Evolutionary conservation across 2,888 invertebrate species (phyloP).

Genomic region (Danaus chrysippus): DNA sequence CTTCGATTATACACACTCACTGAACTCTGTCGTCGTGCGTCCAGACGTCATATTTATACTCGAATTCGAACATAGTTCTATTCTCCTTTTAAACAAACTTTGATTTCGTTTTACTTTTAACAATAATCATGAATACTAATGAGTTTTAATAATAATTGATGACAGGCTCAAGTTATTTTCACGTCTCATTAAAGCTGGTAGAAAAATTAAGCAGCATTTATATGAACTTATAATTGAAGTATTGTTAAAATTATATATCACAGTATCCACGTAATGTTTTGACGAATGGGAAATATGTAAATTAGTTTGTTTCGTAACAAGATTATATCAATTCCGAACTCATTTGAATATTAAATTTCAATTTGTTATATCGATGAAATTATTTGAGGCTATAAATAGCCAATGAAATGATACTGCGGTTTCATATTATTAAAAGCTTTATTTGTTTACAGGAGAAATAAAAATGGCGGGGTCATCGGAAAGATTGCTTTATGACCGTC

Average conservation of each 20-base stretch:
- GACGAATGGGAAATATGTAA: constrained; percentile 24
- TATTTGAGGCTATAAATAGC: constrained; percentile 7
- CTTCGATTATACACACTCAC: too few relatives aligned
- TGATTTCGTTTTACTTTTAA: too few relatives aligned
- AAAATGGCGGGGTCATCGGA: constrained; percentile 72
- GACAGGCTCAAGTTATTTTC: too few relatives aligned
- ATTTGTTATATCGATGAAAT: constrained; percentile 1
- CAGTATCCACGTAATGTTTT: constrained; percentile 16
- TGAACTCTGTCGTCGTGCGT: too few relatives aligned
- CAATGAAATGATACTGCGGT: neutral
- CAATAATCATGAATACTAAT: too few relatives aligned
- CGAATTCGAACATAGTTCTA: too few relatives aligned
- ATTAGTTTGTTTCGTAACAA: constrained; percentile 24
- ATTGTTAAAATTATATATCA: too few relatives aligned
- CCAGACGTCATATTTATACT: too few relatives aligned
- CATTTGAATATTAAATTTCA: constrained; percentile 23
- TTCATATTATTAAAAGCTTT: constrained; percentile 14
- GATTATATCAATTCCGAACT: constrained; percentile 23
- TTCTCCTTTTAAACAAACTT: too few relatives aligned
- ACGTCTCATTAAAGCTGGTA: too few relatives aligned
- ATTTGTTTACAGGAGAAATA: constrained; percentile 49
- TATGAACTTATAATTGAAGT: constrained; percentile 1
- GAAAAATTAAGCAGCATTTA: constrained; percentile 11
- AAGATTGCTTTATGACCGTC: constrained; percentile 62
- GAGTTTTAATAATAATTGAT: too few relatives aligned